These are phyloP conservation scores for Parauchenoglanis ngamensis DNA, from an alignment of 2,797 vertebrate species.

Conservation along the genomic window DNA sequence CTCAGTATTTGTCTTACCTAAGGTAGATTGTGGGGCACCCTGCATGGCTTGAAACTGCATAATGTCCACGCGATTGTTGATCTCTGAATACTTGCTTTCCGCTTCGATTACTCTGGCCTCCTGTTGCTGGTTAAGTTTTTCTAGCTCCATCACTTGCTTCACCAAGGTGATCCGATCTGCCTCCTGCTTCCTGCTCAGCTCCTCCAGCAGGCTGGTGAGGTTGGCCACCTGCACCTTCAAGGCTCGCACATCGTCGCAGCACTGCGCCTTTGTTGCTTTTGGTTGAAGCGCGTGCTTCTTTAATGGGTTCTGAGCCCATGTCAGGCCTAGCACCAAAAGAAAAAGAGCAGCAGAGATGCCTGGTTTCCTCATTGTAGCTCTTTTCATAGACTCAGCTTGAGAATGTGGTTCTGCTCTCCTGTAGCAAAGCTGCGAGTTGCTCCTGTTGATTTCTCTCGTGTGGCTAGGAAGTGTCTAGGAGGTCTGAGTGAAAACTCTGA, in stretches of 20 bases:
- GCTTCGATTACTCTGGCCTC: conserved; percentile 85
- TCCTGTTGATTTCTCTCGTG: conserved; percentile 22
- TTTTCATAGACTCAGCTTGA: conserved; percentile 55
- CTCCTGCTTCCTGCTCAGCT: conserved; percentile 88
- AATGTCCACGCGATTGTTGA: conserved; percentile 93
- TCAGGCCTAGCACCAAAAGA: conserved; percentile 63
- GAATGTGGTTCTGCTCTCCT: conserved; percentile 5
- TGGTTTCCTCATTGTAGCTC: conserved; percentile 52
- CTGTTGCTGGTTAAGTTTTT: conserved; percentile 83
- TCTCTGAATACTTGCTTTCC: conserved; percentile 94
- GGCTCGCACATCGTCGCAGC: conserved; percentile 86
- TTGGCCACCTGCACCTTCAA: conserved; percentile 91
- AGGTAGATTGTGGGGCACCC: conserved; percentile 86
- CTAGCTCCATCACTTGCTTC: conserved; percentile 92
- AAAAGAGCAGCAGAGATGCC: conserved; percentile 62
- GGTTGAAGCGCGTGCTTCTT: conserved; percentile 61
- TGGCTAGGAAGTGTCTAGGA: not conserved
- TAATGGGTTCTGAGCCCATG: conserved; percentile 67
- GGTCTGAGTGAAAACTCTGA: not conserved
- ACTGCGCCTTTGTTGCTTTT: conserved; percentile 73
- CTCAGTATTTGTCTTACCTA: conserved; percentile 79
- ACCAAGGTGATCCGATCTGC: conserved; percentile 82
- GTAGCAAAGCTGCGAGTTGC: not conserved
- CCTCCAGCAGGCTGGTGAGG: conserved; percentile 85
- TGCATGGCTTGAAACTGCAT: conserved; percentile 93